Conservation (phyloP, 35 echinoderm and acorn worm genomes). For the Patiria miniata region DNA sequence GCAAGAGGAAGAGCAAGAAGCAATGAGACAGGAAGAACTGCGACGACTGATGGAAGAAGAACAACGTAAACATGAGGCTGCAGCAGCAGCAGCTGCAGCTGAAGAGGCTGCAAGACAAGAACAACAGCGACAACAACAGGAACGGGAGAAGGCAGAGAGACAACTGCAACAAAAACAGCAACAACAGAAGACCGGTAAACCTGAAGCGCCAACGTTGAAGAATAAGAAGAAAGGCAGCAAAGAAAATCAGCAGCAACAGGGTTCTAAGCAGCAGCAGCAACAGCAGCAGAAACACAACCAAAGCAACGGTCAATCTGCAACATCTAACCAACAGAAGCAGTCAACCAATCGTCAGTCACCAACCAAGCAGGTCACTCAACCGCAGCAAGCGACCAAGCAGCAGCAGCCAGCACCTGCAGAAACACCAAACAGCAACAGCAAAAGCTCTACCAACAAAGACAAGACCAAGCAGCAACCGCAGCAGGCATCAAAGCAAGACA, state of each 20-base stretch:
- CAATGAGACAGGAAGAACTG: slow-evolving; percentile 21
- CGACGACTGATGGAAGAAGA: slow-evolving; percentile 41
- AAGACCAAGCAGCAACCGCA: slow-evolving; percentile 30
- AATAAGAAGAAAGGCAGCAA: slow-evolving; percentile 38
- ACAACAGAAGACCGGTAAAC: slow-evolving; percentile 11
- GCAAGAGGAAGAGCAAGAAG: slow-evolving; percentile 29
- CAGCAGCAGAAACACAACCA: slow-evolving; percentile 25
- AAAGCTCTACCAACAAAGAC: slow-evolving; percentile 43
- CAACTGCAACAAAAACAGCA: slow-evolving; percentile 31
- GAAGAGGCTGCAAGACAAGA: slow-evolving; percentile 24
- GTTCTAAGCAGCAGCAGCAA: neutral
- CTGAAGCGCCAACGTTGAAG: slow-evolving; percentile 18
- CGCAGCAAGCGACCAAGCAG: slow-evolving; percentile 16
- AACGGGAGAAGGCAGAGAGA: slow-evolving; percentile 34
- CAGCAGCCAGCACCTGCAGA: slow-evolving; percentile 30
- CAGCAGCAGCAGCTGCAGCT: slow-evolving; percentile 29
- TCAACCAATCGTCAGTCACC: neutral
- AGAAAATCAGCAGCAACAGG: slow-evolving; percentile 58
- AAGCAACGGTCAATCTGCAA: neutral
- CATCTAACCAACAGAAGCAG: slow-evolving; percentile 19
- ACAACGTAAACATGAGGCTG: slow-evolving; percentile 38
- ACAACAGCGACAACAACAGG: slow-evolving; percentile 34
- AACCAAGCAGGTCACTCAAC: slow-evolving; percentile 35
- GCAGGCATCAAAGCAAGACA: slow-evolving; percentile 24
- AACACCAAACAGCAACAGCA: slow-evolving; percentile 1